Conservation (phyloP, 1,140 invertebrate species). For the Zaprionus ghesquierei region DNA sequence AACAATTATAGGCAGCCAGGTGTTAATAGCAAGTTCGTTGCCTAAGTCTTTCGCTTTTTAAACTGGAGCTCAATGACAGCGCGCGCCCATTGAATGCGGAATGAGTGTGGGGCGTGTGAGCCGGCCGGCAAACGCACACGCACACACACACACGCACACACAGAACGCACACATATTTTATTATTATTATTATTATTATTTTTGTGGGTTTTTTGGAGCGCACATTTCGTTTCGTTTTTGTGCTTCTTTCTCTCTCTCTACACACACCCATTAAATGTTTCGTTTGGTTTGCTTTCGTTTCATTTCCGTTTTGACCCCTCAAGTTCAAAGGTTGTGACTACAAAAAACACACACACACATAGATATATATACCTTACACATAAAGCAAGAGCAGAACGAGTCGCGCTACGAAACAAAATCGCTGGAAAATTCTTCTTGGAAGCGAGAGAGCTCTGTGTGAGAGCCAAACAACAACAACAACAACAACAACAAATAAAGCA, state of each 20-base stretch:
- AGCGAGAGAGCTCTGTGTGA: slow-evolving; percentile 29
- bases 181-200: slow-evolving; percentile 51
- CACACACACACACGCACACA: slow-evolving; percentile 41
- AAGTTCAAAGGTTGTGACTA: slow-evolving; percentile 47
- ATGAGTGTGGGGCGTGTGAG: slow-evolving; percentile 67
- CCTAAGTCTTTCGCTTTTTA: slow-evolving; percentile 67
- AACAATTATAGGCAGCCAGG: slow-evolving; percentile 43
- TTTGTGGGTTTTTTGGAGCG: slow-evolving; percentile 22
- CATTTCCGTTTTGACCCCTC: slow-evolving; percentile 44
- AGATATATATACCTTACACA: not conserved
- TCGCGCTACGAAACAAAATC: slow-evolving; percentile 11
- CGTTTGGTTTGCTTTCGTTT: slow-evolving; percentile 45
- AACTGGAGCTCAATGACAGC: slow-evolving; percentile 64
- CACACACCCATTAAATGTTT: slow-evolving; percentile 34
- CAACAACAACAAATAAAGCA: slow-evolving; percentile 9
- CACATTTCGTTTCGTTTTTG: slow-evolving; percentile 18
- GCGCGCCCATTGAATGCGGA: slow-evolving; percentile 65
- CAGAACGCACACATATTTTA: slow-evolving; percentile 43
- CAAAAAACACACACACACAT: slow-evolving; percentile 14
- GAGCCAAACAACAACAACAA: slow-evolving; percentile 16
- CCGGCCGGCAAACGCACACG: slow-evolving; percentile 54
- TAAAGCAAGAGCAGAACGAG: slow-evolving; percentile 4
- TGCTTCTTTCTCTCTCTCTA: not conserved
- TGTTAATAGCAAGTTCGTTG: slow-evolving; percentile 66
- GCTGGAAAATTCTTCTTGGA: slow-evolving; percentile 40